These are phyloP conservation scores for Drosophila arawakana DNA, from an alignment of 1,140 invertebrate genomes.

Conservation along the genomic window DNA sequence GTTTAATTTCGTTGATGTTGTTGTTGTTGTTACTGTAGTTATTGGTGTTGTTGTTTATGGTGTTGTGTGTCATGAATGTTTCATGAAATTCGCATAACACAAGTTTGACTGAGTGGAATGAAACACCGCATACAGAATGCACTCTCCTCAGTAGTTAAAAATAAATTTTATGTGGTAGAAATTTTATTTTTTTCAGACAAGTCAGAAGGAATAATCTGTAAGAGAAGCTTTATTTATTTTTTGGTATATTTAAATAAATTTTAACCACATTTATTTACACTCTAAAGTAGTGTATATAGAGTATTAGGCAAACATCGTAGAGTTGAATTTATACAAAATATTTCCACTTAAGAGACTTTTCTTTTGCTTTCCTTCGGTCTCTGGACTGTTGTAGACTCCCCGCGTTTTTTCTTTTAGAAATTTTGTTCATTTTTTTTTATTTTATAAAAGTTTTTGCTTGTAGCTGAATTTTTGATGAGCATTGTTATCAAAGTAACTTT, in stretches of 20 bases:
- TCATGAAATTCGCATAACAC: constrained; percentile 56
- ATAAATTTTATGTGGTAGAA: neutral
- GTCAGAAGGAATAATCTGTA: too few relatives aligned
- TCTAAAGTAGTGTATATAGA: neutral
- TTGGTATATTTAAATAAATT: too few relatives aligned
- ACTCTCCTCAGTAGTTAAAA: neutral
- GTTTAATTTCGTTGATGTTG: constrained; percentile 48
- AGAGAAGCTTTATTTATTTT: too few relatives aligned
- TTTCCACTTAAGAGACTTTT: constrained; percentile 18
- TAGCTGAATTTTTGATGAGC: constrained; percentile 76
- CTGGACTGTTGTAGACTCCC: constrained; percentile 21
- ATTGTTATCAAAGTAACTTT: constrained; percentile 70
- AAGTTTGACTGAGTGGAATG: neutral
- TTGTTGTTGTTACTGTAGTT: constrained; percentile 20
- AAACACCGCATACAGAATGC: neutral
- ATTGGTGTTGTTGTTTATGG: constrained; percentile 22
- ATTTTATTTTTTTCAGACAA: too few relatives aligned
- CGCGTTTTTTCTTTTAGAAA: constrained; percentile 52
- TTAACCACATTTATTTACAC: too few relatives aligned
- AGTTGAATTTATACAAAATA: neutral
- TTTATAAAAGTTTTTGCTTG: constrained; percentile 78
- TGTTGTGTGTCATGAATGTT: constrained; percentile 55
- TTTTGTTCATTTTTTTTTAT: constrained; percentile 33
- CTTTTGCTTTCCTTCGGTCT: constrained; percentile 24
- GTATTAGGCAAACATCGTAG: neutral